phyloP scores from a whole-genome alignment of 2,888 invertebrate genomes.

The Spodoptera picta region DNA sequence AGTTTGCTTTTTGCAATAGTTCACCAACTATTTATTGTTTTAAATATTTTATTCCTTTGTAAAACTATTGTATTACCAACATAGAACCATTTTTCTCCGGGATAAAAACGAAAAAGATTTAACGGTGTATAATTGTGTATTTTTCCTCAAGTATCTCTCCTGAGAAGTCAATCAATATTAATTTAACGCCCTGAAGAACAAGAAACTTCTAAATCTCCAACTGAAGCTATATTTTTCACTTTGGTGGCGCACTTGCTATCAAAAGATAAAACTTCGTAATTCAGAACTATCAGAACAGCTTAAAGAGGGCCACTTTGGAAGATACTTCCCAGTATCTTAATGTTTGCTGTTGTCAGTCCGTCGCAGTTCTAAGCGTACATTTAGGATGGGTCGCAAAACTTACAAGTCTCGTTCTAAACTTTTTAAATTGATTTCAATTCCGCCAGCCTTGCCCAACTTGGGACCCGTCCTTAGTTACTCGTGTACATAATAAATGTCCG shows the following conservation, averaged over 20 bases:
- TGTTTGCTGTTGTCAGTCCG: constrained; percentile 49
- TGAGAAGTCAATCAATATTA: constrained; percentile 22
- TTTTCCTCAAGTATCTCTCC: constrained; percentile 13
- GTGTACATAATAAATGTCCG: constrained; percentile 72
- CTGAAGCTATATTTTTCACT: constrained; percentile 26
- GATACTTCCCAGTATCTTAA: constrained; percentile 54
- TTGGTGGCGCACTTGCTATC: constrained; percentile 17
- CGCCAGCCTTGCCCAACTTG: constrained; percentile 56
- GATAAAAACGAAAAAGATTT: no score
- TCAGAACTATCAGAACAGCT: constrained; percentile 51
- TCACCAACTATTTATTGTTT: no score
- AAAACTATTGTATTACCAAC: no score
- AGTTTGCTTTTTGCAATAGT: no score
- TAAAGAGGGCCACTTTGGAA: constrained; percentile 30
- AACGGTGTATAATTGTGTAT: no score
- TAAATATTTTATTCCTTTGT: no score
- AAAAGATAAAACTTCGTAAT: constrained; percentile 52
- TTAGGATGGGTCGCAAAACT: constrained; percentile 59
- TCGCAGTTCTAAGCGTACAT: constrained; percentile 59
- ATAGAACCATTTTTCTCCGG: no score
- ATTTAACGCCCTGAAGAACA: constrained; percentile 9
- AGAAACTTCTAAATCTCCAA: constrained; percentile 20
- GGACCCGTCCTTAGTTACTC: constrained; percentile 57
- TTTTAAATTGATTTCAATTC: constrained; percentile 78
- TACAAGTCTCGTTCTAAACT: constrained; percentile 68